Evolutionary conservation across 2,797 vertebrate species (phyloP), one percentile per base, ranked within the genome.

Genomic region (Menidia menidia): DNA sequence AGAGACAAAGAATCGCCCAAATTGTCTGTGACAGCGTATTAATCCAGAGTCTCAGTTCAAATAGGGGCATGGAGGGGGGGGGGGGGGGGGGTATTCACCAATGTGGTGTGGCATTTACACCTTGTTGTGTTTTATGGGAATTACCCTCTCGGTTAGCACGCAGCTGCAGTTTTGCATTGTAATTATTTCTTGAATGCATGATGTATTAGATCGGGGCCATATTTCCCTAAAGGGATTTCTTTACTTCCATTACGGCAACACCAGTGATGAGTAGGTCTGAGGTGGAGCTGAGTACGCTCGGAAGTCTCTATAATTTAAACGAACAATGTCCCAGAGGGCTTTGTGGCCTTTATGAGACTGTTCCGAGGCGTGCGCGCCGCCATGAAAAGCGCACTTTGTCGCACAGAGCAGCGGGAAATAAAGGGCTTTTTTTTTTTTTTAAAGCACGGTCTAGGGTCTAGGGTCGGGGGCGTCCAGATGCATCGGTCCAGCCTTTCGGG

Each of bases 281-380:
- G 68, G 25, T 61, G 61, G 68, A 68, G 60, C 55, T 54, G 63
- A 66, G 67, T 68, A 30, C 59, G 65, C 68, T 43, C 16, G 32
- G 60, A 78, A 57, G 67, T 54, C 61, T 62, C 41, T 30, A 6
- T 58, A 42, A 68, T 61, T 52, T 4, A 54, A 71, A 39, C 25
- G 52, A 70, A 79, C 50, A 56, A 56, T 44, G 69, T 66, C 80
- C 79, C 66, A 2, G 0, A 64, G 77, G 78, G 39, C 41, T 79
- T 77, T 13, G 62, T 13, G 68, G 63, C 71, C 69, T 74, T 78
- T 33, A 60, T 54, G 58, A 56, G 66, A 44, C 58, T 12, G 32
- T 51, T 54, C 3, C 5, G 16, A 54, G 35, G 60, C 25, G n/a
- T 35, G 12, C 18, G 10, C 35, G 10, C 19, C 14, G 48, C 73